Evolutionary conservation across 2,888 invertebrate genomes (phyloP), one percentile per base, ranked within the genome.

Genomic region (Trachelus stipa): DNA sequence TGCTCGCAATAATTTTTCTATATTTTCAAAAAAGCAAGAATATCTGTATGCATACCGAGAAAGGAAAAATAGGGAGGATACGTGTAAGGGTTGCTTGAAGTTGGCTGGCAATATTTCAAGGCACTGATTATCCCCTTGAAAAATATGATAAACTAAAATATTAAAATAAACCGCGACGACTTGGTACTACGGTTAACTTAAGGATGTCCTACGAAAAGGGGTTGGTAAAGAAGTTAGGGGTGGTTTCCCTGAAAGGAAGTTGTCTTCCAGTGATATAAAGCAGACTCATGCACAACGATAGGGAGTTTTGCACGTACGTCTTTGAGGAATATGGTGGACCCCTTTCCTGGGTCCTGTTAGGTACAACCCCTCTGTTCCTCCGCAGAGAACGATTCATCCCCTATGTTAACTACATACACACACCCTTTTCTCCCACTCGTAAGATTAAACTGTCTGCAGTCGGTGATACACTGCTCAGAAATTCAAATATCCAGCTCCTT

Each of bases 371-470:
- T 34, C 33, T 68, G 30, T 40, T 77, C 76, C 56, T 74, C 40
- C n/a, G 69, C 80, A 77, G 76, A 6, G 9, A 23, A 23, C 56
- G 56, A 56, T 56, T 56, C 56, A 56, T 56, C 23, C 56, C 56
- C 56, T 23, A 6, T 56, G 23, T 56, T 78, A 75, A 68, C 68
- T 68, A 77, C 69, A 74, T 76, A 71, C 77, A 79, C 76, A 77
- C 76, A 81, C 82, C 80, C 82, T 79, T 80, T 79, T 80, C 79
- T 75, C 80, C 78, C 77, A 79, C 82, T 82, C 82, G 82, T 82
- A 82, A 84, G 82, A 84, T 84, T 84, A 84, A 84, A 82, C 81
- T 84, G 84, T 84, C 84, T 78, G 79, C 79, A 81, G 78, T 81
- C 80, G 79, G 81, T 83, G 82, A 80, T 82, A 81, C 81, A 84